Evolutionary conservation across 2,113 vertebrate species (phyloP), one percentile per base, ranked within the genome.

Genomic region (Dipodomys spectabilis): DNA sequence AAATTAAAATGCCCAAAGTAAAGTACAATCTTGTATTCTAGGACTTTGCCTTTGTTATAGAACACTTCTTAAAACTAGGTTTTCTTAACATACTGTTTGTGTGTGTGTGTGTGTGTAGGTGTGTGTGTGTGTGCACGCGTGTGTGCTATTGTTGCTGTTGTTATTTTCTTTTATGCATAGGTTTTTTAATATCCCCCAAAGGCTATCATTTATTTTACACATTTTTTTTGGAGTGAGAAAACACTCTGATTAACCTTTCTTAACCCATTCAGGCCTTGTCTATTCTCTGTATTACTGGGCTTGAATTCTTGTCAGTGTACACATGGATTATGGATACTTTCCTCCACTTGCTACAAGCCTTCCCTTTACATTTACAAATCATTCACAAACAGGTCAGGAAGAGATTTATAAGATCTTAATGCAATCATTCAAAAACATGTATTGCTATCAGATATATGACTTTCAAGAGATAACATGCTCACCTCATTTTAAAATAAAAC

Each of bases 191-290:
- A 93, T 92, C 73, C 82, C 86, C 80, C 1, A 30, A 91, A 57
- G 82, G 67, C 94, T 87, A 64, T 91, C 79, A 90, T 32, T 95
- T 95, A 92, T 96, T 93, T 65, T 89, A 57, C 7, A 85, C 20
- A 53, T 92, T 95, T 84, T 79, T 74, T 79, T 74, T 86, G 22
- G 45, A 92, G 28, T 90, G 68, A 78, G 83, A 96, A 90, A 84
- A 91, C 27, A 94, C 67, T 98, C 97, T 96, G 93, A 98, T 98
- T 98, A 97, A 97, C 97, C 97, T 97, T 93, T 97, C 32, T 97
- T 96, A 96, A 96, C 82, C 87, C 74, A 80, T 95, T 96, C 90
- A 96, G 97, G 97, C 97, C 90, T 97, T 97, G 93, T 94, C 94
- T 96, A 60, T 97, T 91, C 86, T 95, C 79, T 96, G 35, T 82